Evolutionary conservation across 2,888 invertebrate species (phyloP).

Genomic region (Nomada fabriciana): DNA sequence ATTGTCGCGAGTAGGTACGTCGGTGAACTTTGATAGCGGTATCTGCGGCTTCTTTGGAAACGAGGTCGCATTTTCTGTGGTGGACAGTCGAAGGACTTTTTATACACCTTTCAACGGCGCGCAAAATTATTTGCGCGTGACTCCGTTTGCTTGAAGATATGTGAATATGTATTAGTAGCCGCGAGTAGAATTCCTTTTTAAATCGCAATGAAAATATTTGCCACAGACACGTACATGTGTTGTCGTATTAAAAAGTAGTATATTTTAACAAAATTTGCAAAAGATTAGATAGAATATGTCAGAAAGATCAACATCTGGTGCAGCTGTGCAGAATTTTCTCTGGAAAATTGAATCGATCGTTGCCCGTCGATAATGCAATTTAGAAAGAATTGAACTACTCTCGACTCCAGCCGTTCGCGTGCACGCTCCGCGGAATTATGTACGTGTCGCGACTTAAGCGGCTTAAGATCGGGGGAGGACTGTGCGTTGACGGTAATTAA

Average conservation of each 20-base stretch:
- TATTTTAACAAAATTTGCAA: no score
- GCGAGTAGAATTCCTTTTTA: no score
- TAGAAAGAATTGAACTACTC: background rate
- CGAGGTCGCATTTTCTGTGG: background rate
- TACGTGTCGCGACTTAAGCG: slow-evolving; percentile 51
- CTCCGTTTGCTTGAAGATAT: no score
- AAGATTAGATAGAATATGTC: no score
- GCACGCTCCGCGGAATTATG: slow-evolving; percentile 19
- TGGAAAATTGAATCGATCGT: background rate
- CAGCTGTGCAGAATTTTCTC: background rate
- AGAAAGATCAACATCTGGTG: background rate
- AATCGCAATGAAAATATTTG: no score
- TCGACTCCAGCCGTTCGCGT: background rate
- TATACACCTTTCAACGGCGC: no score
- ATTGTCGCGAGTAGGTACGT: background rate
- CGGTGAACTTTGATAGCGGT: background rate
- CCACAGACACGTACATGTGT: no score
- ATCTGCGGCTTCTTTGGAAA: background rate
- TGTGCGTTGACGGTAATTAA: slow-evolving; percentile 59
- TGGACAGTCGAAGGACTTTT: background rate
- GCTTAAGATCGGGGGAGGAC: slow-evolving; percentile 37
- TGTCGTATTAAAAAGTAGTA: no score
- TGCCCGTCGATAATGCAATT: slow-evolving; percentile 48
- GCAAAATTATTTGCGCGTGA: background rate
- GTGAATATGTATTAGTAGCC: no score